Evolutionary conservation across 1,140 invertebrate genomes (phyloP).

Genomic region (Apis cerana): DNA sequence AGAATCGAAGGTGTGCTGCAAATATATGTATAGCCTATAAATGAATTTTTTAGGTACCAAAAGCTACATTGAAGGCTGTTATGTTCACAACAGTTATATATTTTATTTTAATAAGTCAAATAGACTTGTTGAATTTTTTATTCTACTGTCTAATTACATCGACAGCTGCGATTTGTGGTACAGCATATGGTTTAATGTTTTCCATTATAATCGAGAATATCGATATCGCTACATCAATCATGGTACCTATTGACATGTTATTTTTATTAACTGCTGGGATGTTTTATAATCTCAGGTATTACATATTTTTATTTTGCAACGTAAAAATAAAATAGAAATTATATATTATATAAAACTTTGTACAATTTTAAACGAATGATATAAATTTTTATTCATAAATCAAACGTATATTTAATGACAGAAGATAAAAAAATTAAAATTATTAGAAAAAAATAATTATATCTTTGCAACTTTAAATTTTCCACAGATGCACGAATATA

Average conservation of each 20-base stretch:
- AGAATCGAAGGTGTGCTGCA: neutral
- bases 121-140: slow-evolving; percentile 19
- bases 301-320: neutral
- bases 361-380: too few species aligned
- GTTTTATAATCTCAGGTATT: slow-evolving; percentile 67
- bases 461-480: too few species aligned
- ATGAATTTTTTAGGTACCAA: slow-evolving; percentile 52
- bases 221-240: slow-evolving; percentile 52
- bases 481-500: too few species aligned
- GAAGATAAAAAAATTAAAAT: too few species aligned
- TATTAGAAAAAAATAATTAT: too few species aligned
- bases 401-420: too few species aligned
- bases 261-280: slow-evolving; percentile 64
- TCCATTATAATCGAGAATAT: slow-evolving; percentile 56
- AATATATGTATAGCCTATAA: too few species aligned
- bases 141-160: slow-evolving; percentile 47
- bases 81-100: slow-evolving; percentile 51
- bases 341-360: too few species aligned
- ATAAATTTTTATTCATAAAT: too few species aligned
- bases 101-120: slow-evolving; percentile 24
- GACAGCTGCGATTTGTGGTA: slow-evolving; percentile 39
- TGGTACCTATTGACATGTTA: slow-evolving; percentile 64
- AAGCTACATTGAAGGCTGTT: slow-evolving; percentile 34
- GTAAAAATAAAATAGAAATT: too few species aligned
- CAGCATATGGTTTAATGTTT: slow-evolving; percentile 59